Base-by-base conservation (phyloP, 2,797 vertebrate genomes). In the Arrhamphus sclerolepis region DNA sequence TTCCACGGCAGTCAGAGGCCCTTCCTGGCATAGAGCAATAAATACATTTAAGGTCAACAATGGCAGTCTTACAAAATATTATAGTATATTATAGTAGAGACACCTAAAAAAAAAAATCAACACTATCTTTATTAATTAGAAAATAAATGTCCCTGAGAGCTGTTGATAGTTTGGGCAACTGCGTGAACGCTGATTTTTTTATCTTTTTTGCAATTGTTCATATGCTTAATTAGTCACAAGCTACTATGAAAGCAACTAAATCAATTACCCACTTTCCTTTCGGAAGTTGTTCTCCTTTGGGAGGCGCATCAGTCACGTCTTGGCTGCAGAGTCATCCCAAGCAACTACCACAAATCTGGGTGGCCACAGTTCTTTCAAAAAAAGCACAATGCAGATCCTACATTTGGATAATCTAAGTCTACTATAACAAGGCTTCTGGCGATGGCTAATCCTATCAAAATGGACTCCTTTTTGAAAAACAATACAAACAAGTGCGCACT, bases 401-500 rank as follows among this genome's bases (percentile, higher is more conserved):
- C 81, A 78, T 92, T 90, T 86, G 90, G 89, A 78, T 86, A 89
- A 87, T 89, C 83, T 88, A 90, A 92, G 87, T 89, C 88, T 89
- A 56, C 88, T 91, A 85, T 76, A 90, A 91, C 89, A 90, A 89
- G 86, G 77, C 89, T 87, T 79, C 85, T 67, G 80, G 89, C 87
- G 83, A 81, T 79, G 70, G 83, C 71, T 92, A 93, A 93, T 94
- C 92, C 91, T 85, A 91, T 92, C 89, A 92, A 94, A 92, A 92
- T 91, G 78, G 89, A 92, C 89, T 91, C 86, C 87, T 87, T 90
- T 91, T 74, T 77, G 76, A 81, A 84, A 87, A 88, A 91, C 88
- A 92, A 91, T 83, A 80, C 83, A 81, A 86, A 82, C 73, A 73
- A 88, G 84, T 67, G 82, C 68, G 72, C 70, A 49, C 83, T 87